Base-by-base conservation (phyloP, 1,140 invertebrate genomes). In the Neotoxoptera formosana region DNA sequence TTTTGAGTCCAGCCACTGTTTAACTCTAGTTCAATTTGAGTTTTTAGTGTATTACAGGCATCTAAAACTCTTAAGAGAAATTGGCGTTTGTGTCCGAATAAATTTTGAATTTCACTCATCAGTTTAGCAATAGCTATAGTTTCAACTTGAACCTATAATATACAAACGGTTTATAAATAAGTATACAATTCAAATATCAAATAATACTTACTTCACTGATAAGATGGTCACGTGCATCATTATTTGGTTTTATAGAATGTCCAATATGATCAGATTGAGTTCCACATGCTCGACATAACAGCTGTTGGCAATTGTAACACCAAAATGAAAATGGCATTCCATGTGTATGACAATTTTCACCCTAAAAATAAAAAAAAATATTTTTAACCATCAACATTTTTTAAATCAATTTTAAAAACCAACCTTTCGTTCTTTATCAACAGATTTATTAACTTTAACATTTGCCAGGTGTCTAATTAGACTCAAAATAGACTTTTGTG, bases 1-100 rank as follows among this genome's bases (percentile, higher is more conserved):
- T 96, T 93, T 53, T 89, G 88, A 56, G 89, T 94, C 51, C 93
- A 93, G 92, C 96, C 96, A 94, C 96, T 97, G 67, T 97, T 96
- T 41, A 97, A 95, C 94, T 97, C 97, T 4, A 96, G 96, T 95
- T 97, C 97, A 36, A 97, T 96, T 95, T 97, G 96, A 45, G 96
- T 96, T 94, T 97, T 97, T 86, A 97, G 95, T 90, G 97, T 97
- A 23, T 97, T 96, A 94, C 97, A 97, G 25, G 97, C 96, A 94
- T 97, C 97, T 48, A 97, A 95, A n/a, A 97, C 97, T 95, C 97
- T 97, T 90, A 97, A 96, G 81, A 97, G 95, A 94, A 97, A 97
- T 94, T 97, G 96, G 84, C 97, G 96, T 95, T 97, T 97, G 94
- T 96, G 96, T 95, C 95, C 95, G 76, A 96, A 96, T 94, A 97